These are phyloP conservation scores for Pteria penguin DNA, from an alignment of 2,888 invertebrate species.

Conservation along the genomic window DNA sequence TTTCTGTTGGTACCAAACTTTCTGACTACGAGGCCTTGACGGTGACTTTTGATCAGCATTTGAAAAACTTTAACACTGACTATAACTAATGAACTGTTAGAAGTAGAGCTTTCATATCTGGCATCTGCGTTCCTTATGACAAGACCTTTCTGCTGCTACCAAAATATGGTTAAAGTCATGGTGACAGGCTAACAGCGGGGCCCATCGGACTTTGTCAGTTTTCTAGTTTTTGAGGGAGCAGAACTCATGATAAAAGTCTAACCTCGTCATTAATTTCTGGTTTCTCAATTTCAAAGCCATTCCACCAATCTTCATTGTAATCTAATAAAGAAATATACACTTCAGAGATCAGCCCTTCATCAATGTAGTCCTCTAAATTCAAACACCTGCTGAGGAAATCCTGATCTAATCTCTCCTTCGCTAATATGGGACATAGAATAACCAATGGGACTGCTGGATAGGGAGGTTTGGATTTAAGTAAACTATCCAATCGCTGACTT, in stretches of 20 bases:
- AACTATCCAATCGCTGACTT: conserved; percentile 54
- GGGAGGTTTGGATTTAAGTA: conserved; percentile 61
- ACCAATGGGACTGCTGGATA: conserved; percentile 67
- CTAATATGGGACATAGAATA: conserved; percentile 58
- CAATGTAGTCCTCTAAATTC: conserved; percentile 51
- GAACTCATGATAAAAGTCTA: conserved; percentile 1
- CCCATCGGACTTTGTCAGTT: no score
- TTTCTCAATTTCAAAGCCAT: conserved; percentile 47
- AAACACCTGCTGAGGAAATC: conserved; percentile 32
- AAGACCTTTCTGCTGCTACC: no score
- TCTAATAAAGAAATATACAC: conserved; percentile 53
- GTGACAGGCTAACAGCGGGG: no score
- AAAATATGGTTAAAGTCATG: no score
- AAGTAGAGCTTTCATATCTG: no score
- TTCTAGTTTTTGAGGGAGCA: no score
- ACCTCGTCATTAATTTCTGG: conserved; percentile 54
- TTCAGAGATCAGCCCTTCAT: conserved; percentile 54
- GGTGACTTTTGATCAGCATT: no score
- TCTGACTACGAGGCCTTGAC: no score
- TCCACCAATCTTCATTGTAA: conserved; percentile 14
- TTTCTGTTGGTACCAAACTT: no score
- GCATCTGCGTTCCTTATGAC: no score
- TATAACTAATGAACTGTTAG: no score
- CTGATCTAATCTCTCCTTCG: conserved; percentile 41
- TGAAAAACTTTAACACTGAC: no score